A percentile compares a stretch with the other conserved stretches of the same genome.
Conservation (phyloP, 2,113 vertebrate species). For the Tiliqua scincoides region DNA sequence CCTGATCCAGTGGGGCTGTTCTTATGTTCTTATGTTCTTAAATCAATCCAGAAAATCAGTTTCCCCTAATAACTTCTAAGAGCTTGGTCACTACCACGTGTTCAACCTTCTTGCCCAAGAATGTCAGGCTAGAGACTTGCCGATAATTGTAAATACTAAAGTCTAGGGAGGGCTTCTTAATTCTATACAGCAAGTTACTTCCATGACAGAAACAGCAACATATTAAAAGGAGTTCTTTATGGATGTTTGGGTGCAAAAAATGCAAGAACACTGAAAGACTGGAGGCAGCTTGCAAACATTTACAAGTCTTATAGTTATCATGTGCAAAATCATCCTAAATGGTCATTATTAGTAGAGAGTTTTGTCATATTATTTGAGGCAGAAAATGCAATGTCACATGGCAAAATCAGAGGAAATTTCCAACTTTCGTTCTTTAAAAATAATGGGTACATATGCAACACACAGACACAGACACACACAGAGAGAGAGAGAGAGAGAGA, state of each 20-base stretch:
- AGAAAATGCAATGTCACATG: background rate
- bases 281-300: background rate
- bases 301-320: rapidly evolving
- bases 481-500: too few relatives aligned
- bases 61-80: too few relatives aligned
- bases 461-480: rapidly evolving
- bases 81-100: too few relatives aligned
- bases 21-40: too few relatives aligned
- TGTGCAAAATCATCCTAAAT: background rate
- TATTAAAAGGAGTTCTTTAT: background rate
- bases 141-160: background rate
- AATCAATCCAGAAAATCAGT: too few relatives aligned
- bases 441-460: too few relatives aligned
- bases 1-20: too few relatives aligned
- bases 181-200: background rate
- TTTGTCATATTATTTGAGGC: background rate
- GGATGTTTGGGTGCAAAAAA: background rate
- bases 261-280: background rate
- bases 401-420: background rate
- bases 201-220: background rate
- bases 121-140: background rate
- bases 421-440: too few relatives aligned
- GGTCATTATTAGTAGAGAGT: background rate
- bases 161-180: too few relatives aligned
- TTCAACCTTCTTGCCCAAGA: too few relatives aligned